A percentile compares a stretch with the other conserved stretches of the same genome.
phyloP scores from a whole-genome alignment of 2,113 vertebrate species.

The Catharus minimus region DNA sequence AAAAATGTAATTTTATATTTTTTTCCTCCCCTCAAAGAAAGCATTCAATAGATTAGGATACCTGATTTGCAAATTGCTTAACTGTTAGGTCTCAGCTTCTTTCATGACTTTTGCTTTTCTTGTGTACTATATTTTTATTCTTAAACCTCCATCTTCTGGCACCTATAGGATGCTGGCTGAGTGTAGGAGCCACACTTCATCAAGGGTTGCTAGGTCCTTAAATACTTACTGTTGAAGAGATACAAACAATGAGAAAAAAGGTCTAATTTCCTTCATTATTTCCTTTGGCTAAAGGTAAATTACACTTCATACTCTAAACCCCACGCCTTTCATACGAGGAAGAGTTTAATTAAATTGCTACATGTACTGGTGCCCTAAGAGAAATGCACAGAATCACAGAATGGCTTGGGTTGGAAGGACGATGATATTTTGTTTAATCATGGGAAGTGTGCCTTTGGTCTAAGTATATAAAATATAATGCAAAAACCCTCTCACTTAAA shows the following conservation, averaged over 20 bases:
- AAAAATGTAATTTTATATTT: neutral
- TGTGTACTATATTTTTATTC: neutral
- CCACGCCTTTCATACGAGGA: neutral
- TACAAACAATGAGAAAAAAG: neutral
- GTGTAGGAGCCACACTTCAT: neutral
- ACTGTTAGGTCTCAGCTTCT: neutral
- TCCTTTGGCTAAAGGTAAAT: neutral
- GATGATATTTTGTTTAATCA: neutral
- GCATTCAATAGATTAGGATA: neutral
- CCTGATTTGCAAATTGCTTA: neutral
- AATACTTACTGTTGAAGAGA: neutral
- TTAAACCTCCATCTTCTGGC: neutral
- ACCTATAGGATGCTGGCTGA: neutral
- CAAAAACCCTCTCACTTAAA: neutral
- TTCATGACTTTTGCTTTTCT: neutral
- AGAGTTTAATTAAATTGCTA: neutral
- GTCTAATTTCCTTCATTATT: neutral
- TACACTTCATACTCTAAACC: rapidly evolving
- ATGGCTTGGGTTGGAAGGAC: neutral
- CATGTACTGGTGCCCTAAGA: neutral
- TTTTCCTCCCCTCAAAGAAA: neutral
- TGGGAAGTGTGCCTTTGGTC: neutral
- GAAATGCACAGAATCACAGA: neutral
- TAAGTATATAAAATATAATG: neutral
- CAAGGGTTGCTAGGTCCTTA: neutral